Base-by-base conservation (phyloP, 2,888 invertebrate genomes). In the Mythimna loreyi region DNA sequence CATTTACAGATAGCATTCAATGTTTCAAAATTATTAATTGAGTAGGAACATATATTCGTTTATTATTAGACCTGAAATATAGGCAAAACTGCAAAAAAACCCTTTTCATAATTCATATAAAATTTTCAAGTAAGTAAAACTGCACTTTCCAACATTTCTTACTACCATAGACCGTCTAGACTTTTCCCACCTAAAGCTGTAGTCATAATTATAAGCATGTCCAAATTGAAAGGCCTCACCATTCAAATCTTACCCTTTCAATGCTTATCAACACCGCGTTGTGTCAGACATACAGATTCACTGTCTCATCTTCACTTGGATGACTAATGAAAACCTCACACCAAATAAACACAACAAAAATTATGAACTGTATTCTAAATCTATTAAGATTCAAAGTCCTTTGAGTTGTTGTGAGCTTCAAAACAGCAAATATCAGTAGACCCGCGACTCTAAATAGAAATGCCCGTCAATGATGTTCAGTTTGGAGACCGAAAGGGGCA, bases 281-380 rank as follows among this genome's bases (percentile, higher is more conserved):
- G 91, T 93, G 92, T 87, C 93, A 94, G 91, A 91, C 91, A 90
- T 87, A 90, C 92, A 91, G 87, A 92, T 88, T 87, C 91, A 89
- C 90, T 92, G 86, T 90, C 87, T 83, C 87, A 73, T 88, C 91
- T 91, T 89, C 89, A 79, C 84, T 90, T 87, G 88, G n/a, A 92
- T 91, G 90, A 92, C 91, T 92, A 92, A 92, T 93, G 90, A 91
- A 92, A 92, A 89, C 89, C 86, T 88, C 75, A 70, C 74, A 67
- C 71, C 61, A 40, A 57, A 36, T 66, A 45, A 28, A 40, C 60
- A 36, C 47, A 47, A 49, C 60, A 19, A 43, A 30, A 55, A 57
- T n/a, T 55, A 65, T 71, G 63, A 8, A 71, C 87, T 72, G 71
- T 89, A 86, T 72, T 45, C 5, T 52, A 33, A 36, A 58, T 45